phyloP scores from a whole-genome alignment of 1,140 invertebrate genomes.

The Triops longicaudatus region DNA sequence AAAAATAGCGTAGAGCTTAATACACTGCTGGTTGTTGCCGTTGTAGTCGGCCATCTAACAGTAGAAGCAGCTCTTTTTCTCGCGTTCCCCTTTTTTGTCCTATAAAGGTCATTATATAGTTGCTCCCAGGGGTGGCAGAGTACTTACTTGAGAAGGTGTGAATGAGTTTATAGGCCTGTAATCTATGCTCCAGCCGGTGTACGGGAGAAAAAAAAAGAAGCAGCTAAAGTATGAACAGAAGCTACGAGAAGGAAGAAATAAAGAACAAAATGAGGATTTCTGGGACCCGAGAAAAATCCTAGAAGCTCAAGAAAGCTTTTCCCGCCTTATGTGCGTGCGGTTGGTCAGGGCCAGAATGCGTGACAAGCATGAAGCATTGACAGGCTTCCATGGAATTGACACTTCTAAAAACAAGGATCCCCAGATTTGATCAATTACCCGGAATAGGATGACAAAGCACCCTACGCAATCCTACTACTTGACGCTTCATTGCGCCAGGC shows the following conservation, averaged over 20 bases:
- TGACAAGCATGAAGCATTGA: background rate
- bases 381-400: background rate
- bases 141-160: background rate
- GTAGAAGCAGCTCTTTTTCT: too few relatives aligned
- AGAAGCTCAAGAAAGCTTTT: background rate
- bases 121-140: background rate
- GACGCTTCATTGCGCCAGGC: background rate
- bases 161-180: background rate
- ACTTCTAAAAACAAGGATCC: background rate
- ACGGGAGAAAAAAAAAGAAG: background rate
- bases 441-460: background rate
- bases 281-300: background rate
- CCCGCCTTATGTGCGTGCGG: background rate
- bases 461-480: background rate
- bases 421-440: constrained; percentile 4
- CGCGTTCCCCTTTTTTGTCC: too few relatives aligned
- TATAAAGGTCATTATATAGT: background rate
- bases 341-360: background rate
- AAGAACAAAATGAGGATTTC: too few relatives aligned
- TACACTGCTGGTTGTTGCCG: too few relatives aligned
- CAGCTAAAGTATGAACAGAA: background rate
- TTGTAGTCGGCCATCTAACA: too few relatives aligned
- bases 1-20: too few relatives aligned
- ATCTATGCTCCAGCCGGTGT: background rate
- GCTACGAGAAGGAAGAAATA: too few relatives aligned